These are phyloP conservation scores for Acanthochromis polyacanthus DNA, from an alignment of 2,113 vertebrate species.

Conservation along the genomic window DNA sequence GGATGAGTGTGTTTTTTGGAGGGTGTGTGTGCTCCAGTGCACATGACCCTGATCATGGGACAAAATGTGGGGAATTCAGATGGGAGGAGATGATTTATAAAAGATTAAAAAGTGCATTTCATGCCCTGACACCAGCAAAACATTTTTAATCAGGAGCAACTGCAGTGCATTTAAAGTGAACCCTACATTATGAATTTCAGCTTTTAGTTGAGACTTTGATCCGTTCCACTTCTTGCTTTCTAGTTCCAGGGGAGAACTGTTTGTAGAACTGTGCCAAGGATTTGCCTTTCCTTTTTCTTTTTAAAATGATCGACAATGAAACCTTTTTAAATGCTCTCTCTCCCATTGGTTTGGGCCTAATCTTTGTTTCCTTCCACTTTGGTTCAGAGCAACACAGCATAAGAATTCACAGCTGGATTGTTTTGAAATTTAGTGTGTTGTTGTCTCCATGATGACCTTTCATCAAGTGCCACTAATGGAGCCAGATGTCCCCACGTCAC, in stretches of 20 bases:
- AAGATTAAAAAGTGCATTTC: constrained; percentile 35
- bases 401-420: too few relatives aligned
- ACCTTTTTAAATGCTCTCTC: too few relatives aligned
- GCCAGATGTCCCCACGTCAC: too few relatives aligned
- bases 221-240: not conserved
- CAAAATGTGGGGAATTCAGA: not conserved
- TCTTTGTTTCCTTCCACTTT: too few relatives aligned
- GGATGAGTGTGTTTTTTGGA: constrained; percentile 1
- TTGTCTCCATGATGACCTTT: too few relatives aligned
- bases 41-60: not conserved
- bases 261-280: not conserved
- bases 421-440: too few relatives aligned
- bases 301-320: too few relatives aligned
- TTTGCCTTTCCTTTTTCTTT: too few relatives aligned
- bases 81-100: not conserved
- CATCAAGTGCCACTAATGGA: too few relatives aligned
- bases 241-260: not conserved
- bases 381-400: too few relatives aligned
- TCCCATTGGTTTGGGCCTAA: too few relatives aligned
- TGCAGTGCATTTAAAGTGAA: not conserved
- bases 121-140: not conserved
- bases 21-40: not conserved
- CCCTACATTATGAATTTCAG: not conserved
- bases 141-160: not conserved
- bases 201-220: too few relatives aligned